Conservation (phyloP, 2,797 vertebrate species). For the Margarornis squamiger region DNA sequence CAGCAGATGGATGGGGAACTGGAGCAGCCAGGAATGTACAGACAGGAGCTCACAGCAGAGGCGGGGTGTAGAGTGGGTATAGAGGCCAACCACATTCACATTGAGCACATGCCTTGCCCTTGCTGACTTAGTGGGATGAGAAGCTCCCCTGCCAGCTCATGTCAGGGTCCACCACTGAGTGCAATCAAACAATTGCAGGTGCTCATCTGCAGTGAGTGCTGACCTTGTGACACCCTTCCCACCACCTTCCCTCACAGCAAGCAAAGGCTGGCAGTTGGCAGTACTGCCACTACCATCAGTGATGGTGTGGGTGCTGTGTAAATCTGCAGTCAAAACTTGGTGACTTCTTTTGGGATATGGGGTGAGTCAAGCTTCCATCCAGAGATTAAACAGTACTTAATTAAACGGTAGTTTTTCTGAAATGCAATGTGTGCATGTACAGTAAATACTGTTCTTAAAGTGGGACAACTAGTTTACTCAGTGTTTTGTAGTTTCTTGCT, state of each 20-base stretch:
- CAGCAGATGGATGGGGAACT: background rate
- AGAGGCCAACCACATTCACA: background rate
- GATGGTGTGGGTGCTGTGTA: background rate
- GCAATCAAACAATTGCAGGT: background rate
- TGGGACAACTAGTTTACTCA: background rate
- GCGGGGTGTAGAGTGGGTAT: background rate
- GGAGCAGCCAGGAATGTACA: background rate
- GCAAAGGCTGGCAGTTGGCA: background rate
- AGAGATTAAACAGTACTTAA: background rate
- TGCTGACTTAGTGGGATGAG: background rate
- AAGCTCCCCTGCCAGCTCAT: background rate
- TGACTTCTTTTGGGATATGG: background rate
- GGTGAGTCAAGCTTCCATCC: background rate
- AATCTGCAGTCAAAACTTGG: background rate
- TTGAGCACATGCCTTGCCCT: rapidly evolving
- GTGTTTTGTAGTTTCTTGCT: background rate
- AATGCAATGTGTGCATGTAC: rapidly evolving
- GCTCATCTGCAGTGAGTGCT: background rate
- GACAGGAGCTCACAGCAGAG: background rate
- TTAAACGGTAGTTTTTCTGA: background rate
- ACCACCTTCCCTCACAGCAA: background rate
- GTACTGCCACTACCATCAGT: background rate
- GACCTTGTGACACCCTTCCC: background rate
- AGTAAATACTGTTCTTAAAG: background rate
- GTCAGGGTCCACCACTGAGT: background rate